Base-by-base conservation (phyloP, 23 tunicate genomes). In the Ascidia mentula region DNA sequence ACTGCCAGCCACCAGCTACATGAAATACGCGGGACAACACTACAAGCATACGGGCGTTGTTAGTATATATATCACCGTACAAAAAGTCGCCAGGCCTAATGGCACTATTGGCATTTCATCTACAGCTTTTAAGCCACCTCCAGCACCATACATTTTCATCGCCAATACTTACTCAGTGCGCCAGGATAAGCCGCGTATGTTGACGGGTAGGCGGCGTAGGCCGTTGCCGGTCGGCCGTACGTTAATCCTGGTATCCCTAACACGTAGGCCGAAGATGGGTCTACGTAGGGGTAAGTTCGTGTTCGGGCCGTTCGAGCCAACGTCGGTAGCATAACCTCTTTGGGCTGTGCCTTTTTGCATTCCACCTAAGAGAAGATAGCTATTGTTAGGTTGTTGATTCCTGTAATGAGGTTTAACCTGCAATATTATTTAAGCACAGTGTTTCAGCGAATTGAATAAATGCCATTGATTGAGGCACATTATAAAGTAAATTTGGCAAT, bases 271-370 rank as follows among this genome's bases (percentile, higher is more conserved):
- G 91, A 61, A 15, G 84, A 34, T 7, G 97, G 88, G 75, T 92
- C 97, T 37, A 91, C 77, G 73, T 82, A 86, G 28, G 86, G 85
- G 35, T 45, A 77, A 30, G 79, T 37, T 78, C 88, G 70, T 9
- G 87, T 53, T 69, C 95, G 33, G 7, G 82, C 78, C 31, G 85
- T 39, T 69, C 97, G 74, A 0, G 87, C 79, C 59, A 81, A 34
- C 4, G 89, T 91, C 6, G 94, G 94, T 76, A 90, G 78, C 99
- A 95, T 95, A 20, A 90, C 96, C 69, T 95, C 99, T 75, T 95
- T 95, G 42, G 99, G 96, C 71, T 90, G 96, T 4, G 99, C 99
- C 39, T 87, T 86, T 73, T 95, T 95, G 84, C 99, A 95, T 78
- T 95, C 99, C 36, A 95, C 99, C 99, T 95, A 73, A 0, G 71